Evolutionary conservation across 2,888 invertebrate species (phyloP), one percentile per base, ranked within the genome.

Genomic region (Gandaritis pyraliata): DNA sequence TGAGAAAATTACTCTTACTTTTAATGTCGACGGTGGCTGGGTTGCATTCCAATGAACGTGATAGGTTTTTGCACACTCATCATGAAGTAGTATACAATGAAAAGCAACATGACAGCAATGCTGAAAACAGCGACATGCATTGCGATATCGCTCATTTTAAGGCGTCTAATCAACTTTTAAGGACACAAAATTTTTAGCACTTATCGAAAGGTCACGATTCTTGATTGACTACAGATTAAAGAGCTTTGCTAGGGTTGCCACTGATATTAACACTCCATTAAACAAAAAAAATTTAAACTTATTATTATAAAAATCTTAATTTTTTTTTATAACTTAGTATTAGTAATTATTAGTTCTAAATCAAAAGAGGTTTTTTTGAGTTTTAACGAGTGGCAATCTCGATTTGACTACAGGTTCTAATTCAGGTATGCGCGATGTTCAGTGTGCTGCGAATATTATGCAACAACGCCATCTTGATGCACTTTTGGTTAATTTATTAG

Each of bases 401-500:
- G 43, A 16, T 16, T 4, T 16, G 16, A 16, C 11, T 15, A 3
- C 10, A 10, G 43, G 43, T 16, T 16, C 0, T 41, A 7, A 15
- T 41, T 8, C 7, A 39, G 38, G 38, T 15, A 1, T 15, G n/a
- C 29, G n/a, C n/a, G n/a, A 46, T n/a, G 23, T 23, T 46, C 23
- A 29, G 46, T n/a, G 7, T 33, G 48, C 11, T 11, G 29, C 13
- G 11, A 48, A 15, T 16, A 11, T 13, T 46, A 15, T 52, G 56
- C 51, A 53, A 29, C 30, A 54, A 51, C 60, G 55, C 55, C 55
- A 55, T 55, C 60, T 60, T 39, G 29, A 10, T 55, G 60, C 55
- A 50, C 38, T 51, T 45, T 45, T 41, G 13, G 23, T 18, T 30
- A 45, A 53, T 41, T 18, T 1, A 55, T 46, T 50, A 55, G 55